Evolutionary conservation across 1,140 invertebrate species (phyloP).

Genomic region (Pseudomyrmex dendroicus): DNA sequence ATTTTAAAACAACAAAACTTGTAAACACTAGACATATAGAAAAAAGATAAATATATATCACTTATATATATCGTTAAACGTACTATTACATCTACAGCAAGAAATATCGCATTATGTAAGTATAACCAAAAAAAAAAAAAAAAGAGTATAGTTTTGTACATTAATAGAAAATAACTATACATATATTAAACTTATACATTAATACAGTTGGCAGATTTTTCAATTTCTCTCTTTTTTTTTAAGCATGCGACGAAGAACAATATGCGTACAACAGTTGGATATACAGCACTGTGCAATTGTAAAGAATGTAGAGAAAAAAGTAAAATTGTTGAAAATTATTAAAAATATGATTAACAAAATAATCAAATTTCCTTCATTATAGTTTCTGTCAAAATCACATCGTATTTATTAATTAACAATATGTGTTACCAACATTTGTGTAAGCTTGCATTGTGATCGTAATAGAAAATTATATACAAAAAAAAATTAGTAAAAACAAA

Average conservation of each 20-base stretch:
- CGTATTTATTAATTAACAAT: constrained; percentile 62
- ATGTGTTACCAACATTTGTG: constrained; percentile 63
- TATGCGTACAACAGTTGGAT: no score
- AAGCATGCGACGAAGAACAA: not conserved
- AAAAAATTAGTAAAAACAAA: constrained; percentile 47
- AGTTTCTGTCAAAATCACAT: not conserved
- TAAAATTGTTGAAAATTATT: no score
- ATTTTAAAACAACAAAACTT: constrained; percentile 65
- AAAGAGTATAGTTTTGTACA: constrained; percentile 84
- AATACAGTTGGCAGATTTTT: constrained; percentile 54
- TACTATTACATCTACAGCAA: constrained; percentile 64
- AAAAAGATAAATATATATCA: constrained; percentile 67
- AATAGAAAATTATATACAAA: constrained; percentile 38
- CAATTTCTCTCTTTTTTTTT: constrained; percentile 28
- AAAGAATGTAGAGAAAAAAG: no score
- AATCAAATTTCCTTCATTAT: no score
- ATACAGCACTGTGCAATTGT: no score
- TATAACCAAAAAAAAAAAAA: constrained; percentile 79
- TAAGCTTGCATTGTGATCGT: constrained; percentile 51
- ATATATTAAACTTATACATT: constrained; percentile 80
- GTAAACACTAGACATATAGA: constrained; percentile 73
- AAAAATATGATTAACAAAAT: no score
- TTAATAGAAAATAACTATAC: constrained; percentile 81
- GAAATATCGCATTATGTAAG: constrained; percentile 73
- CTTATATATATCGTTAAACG: constrained; percentile 72